Evolutionary conservation across 2,113 vertebrate genomes (phyloP), one percentile per base, ranked within the genome.

Genomic region (Leuciscus idus): DNA sequence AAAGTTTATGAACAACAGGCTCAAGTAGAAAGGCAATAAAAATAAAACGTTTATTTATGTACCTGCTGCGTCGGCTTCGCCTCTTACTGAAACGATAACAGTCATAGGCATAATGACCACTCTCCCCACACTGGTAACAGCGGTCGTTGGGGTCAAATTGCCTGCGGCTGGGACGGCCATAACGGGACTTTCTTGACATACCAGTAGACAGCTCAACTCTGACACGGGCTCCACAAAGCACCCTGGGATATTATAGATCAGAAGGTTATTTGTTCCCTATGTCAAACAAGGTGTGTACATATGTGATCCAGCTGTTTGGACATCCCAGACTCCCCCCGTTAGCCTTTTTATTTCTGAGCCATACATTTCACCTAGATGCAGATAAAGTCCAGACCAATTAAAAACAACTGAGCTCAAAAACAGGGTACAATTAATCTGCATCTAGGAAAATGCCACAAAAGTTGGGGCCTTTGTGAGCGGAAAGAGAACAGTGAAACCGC

Each of bases 41-140:
- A 57, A 43, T 21, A 50, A 78, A 36, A 13, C 15, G 10, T 6
- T 74, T 1, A 30, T 4, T 36, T 33, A 57, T 4, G 46, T 75
- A 96, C 95, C 95, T 95, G 94, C 95, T 95, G 48, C 95, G 91
- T 2, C 95, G 90, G 6, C 94, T 84, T 5, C 92, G 89, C 59
- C 95, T 89, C 90, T 95, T 96, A 92, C 91, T 96, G 85, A 95
- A 96, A 73, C 95, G 95, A 88, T 96, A 96, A 92, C 95, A 96
- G 91, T 96, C 95, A 0, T 96, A 96, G 28, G 95, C 95, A 1
- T 96, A 96, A 87, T 96, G 95, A 73, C 95, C 95, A 1, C 93
- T 88, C 78, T 96, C 95, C 1, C 95, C 95, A 75, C 95, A 96
- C 90, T 96, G 95, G 88, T 96, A 96, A 79, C 95, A 96, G 0